Conservation (phyloP, 2,888 invertebrate species). For the Yponomeuta malinellus region DNA sequence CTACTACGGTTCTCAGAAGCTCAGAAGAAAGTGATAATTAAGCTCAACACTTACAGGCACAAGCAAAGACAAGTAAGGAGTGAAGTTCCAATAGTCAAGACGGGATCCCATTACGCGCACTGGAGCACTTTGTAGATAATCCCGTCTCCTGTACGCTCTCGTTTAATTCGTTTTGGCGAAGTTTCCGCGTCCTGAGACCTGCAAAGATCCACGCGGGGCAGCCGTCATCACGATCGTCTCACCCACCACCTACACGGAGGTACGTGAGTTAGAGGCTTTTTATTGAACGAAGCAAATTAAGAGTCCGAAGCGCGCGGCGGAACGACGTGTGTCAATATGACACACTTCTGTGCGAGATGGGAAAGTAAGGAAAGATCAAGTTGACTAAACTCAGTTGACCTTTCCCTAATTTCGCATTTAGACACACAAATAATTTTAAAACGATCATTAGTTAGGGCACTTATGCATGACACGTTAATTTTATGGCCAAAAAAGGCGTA, state of each 20-base stretch:
- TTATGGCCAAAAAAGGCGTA: conserved; percentile 21
- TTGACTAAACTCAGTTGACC: not conserved
- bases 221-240: conserved; percentile 40
- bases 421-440: not conserved
- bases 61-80: not conserved
- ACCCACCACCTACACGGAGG: conserved; percentile 22
- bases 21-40: not conserved
- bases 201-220: conserved; percentile 36
- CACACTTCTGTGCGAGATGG: no score
- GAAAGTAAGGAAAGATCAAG: not conserved
- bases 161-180: conserved; percentile 49
- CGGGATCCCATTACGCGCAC: conserved; percentile 33
- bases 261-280: no score
- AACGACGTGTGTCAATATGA: no score
- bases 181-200: conserved; percentile 41
- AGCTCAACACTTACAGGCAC: not conserved
- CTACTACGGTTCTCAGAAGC: not conserved
- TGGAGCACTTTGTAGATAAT: conserved; percentile 47
- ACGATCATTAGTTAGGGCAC: conserved; percentile 10
- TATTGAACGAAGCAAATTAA: no score
- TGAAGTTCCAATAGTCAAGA: conserved; percentile 14
- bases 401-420: not conserved
- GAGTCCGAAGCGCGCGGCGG: no score
- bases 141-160: conserved; percentile 41
- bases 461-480: conserved; percentile 24